Conservation (phyloP, 2,888 invertebrate genomes). For the Zaprionus lineosus region DNA sequence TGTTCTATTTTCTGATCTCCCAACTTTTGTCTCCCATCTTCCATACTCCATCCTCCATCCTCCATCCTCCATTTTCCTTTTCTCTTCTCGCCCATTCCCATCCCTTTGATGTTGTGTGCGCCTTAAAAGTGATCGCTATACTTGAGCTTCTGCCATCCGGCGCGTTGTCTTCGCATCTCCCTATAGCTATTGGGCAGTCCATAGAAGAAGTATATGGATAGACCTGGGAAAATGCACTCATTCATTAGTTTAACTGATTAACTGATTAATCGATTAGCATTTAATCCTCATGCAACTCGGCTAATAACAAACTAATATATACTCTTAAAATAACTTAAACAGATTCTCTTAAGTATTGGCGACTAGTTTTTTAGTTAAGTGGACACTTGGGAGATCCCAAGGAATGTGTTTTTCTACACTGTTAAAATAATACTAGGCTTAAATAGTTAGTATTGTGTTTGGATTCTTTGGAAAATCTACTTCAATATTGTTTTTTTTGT, state of each 20-base stretch:
- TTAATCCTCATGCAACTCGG: constrained; percentile 8
- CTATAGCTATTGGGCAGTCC: constrained; percentile 85
- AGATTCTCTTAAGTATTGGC: constrained; percentile 11
- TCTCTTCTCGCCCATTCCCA: not conserved
- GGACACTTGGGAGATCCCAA: too few species aligned
- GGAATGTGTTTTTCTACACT: not conserved
- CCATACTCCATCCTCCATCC: not conserved
- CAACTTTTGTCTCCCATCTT: too few species aligned
- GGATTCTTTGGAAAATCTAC: not conserved
- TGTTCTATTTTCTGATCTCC: too few species aligned
- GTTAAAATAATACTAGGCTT: too few species aligned
- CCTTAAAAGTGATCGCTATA: constrained; percentile 69
- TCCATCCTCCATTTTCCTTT: not conserved
- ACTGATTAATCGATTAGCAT: too few species aligned
- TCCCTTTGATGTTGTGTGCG: constrained; percentile 9
- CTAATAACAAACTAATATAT: not conserved
- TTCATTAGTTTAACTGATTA: constrained; percentile 26
- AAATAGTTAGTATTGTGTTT: not conserved
- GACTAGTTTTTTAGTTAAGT: constrained; percentile 40
- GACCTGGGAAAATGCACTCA: constrained; percentile 83
- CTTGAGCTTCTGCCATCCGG: constrained; percentile 81
- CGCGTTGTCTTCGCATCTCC: constrained; percentile 74
- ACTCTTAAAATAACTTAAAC: constrained; percentile 28
- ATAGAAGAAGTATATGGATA: constrained; percentile 88
- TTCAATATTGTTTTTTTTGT: constrained; percentile 3